A percentile compares a stretch with the other conserved stretches of the same genome.
These are phyloP conservation scores for roundworm (Caenorhabditis elegans) DNA, from an alignment of 1,140 invertebrate species.

Conservation along the genomic window DNA sequence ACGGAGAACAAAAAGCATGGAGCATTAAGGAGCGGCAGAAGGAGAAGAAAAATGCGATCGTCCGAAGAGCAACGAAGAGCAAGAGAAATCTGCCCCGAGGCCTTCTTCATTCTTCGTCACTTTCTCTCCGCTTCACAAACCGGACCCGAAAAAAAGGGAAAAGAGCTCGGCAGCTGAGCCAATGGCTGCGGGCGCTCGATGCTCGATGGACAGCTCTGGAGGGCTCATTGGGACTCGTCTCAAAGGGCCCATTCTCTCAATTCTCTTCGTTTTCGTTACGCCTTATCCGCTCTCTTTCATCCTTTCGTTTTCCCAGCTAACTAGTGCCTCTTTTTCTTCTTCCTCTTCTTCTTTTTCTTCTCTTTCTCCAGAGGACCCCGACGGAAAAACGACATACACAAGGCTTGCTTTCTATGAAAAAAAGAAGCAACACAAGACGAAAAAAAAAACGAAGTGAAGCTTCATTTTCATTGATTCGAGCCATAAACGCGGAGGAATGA, in stretches of 20 bases:
- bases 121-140: not conserved
- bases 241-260: not conserved
- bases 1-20: not conserved
- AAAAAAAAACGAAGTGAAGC: not conserved
- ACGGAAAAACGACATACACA: not conserved
- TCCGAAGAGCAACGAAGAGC: slow-evolving; percentile 21
- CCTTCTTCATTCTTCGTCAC: slow-evolving; percentile 25
- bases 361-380: not conserved
- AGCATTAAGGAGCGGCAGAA: not conserved
- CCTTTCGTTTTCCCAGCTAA: slow-evolving; percentile 15
- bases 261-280: not conserved
- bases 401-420: not conserved
- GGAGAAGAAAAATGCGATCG: not conserved
- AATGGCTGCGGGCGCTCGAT: slow-evolving; percentile 21
- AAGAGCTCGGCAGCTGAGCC: slow-evolving; percentile 7
- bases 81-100: not conserved
- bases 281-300: slow-evolving; percentile 25
- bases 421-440: not conserved
- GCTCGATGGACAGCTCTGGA: slow-evolving; percentile 27
- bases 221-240: slow-evolving; percentile 19
- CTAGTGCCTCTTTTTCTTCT: slow-evolving; percentile 22
- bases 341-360: not conserved
- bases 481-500: not conserved
- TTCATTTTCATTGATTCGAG: not conserved
- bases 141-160: not conserved